A percentile compares a stretch with the other conserved stretches of the same genome.
Evolutionary conservation across 2,888 invertebrate genomes (phyloP).

Genomic region (Rhamnusium bicolor): DNA sequence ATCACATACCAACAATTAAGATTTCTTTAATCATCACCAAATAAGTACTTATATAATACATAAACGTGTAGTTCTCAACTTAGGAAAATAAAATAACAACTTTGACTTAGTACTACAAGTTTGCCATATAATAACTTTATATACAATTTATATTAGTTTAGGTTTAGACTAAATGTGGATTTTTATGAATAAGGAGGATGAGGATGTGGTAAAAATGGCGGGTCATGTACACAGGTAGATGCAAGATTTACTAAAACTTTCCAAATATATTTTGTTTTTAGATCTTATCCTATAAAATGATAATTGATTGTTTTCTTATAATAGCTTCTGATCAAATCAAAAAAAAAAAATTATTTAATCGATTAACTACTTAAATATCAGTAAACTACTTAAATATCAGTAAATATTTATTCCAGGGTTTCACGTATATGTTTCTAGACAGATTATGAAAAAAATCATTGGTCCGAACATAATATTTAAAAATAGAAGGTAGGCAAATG

Average conservation of each 20-base stretch:
- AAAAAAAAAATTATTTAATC: not conserved
- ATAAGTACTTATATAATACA: conserved; percentile 62
- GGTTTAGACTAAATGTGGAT: conserved; percentile 42
- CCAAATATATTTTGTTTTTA: not conserved
- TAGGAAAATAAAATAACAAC: conserved; percentile 62
- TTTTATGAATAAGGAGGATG: conserved; percentile 43
- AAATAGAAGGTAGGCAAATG: too few species aligned
- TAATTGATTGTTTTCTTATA: not conserved
- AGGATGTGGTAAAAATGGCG: conserved; percentile 51
- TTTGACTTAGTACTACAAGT: conserved; percentile 58
- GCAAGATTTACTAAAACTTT: conserved; percentile 34
- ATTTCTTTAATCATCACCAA: conserved; percentile 38
- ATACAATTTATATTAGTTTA: conserved; percentile 62
- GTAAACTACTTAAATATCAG: too few species aligned
- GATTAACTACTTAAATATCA: not conserved
- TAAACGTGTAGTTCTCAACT: conserved; percentile 63
- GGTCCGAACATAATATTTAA: too few species aligned
- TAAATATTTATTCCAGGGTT: too few species aligned
- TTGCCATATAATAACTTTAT: conserved; percentile 66
- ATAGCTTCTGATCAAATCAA: not conserved
- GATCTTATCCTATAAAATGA: not conserved
- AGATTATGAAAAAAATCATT: too few species aligned
- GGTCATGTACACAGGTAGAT: conserved; percentile 52
- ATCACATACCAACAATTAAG: conserved; percentile 50
- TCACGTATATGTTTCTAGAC: too few species aligned